A percentile compares a stretch with the other conserved stretches of the same genome.
Evolutionary conservation across 2,888 invertebrate species (phyloP).

Genomic region (Nymphalis c-album): DNA sequence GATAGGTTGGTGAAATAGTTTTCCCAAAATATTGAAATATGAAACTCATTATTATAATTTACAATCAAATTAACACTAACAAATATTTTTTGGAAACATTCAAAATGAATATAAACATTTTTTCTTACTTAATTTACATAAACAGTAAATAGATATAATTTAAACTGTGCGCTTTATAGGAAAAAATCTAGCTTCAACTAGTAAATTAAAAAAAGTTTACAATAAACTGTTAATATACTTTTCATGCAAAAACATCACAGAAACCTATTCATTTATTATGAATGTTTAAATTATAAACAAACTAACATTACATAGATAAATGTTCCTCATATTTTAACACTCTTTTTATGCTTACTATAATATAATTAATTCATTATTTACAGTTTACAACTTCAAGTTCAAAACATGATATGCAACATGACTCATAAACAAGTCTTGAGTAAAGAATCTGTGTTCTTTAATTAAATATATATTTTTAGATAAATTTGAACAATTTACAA

Average conservation of each 20-base stretch:
- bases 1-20: too few relatives aligned
- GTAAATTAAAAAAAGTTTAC: conserved; percentile 3
- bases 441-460: background rate
- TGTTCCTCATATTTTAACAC: background rate
- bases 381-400: background rate
- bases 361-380: background rate
- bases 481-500: background rate
- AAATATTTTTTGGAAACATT: too few relatives aligned
- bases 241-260: conserved; percentile 22
- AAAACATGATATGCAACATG: background rate
- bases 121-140: background rate
- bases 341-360: background rate
- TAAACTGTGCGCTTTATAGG: background rate
- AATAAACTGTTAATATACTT: conserved; percentile 7
- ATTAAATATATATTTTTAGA: background rate
- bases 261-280: conserved; percentile 8
- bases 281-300: conserved; percentile 1
- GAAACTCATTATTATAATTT: background rate
- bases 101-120: background rate
- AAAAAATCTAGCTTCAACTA: conserved; percentile 17
- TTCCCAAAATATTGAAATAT: background rate
- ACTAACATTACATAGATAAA: conserved; percentile 1
- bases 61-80: background rate
- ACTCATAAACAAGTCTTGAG: background rate
- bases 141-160: background rate